phyloP scores from a whole-genome alignment of 2,888 invertebrate genomes.

The Perithous albicinctus region DNA sequence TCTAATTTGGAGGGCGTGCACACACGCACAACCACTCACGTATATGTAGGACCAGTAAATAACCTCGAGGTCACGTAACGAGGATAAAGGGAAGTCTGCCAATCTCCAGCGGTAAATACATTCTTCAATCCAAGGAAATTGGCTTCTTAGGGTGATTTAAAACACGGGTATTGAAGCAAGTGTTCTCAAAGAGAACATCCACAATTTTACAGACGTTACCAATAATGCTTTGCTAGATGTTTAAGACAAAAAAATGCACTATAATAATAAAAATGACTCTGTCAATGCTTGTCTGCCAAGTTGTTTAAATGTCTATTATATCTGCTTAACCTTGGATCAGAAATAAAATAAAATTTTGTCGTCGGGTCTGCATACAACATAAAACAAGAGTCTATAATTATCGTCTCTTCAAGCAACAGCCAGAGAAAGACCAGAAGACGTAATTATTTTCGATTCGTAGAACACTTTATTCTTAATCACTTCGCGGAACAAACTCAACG shows the following conservation, averaged over 20 bases:
- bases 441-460: constrained; percentile 22
- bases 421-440: not conserved
- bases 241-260: not conserved
- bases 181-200: not conserved
- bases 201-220: not conserved
- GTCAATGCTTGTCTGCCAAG: not conserved
- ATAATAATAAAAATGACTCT: not conserved
- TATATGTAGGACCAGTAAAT: not conserved
- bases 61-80: constrained; percentile 12
- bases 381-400: not conserved
- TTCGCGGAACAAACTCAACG: constrained; percentile 14
- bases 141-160: not conserved
- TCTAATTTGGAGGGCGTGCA: constrained; percentile 37
- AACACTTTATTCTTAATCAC: constrained; percentile 10
- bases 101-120: constrained; percentile 7
- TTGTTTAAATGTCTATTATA: not conserved
- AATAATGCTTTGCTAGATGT: not conserved
- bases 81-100: constrained; percentile 14
- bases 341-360: not conserved
- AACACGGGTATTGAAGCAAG: too few relatives aligned
- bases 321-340: not conserved
- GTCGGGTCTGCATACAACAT: not conserved
- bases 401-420: constrained; percentile 12
- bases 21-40: not conserved
- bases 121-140: not conserved